Evolutionary conservation across 2,113 vertebrate genomes (phyloP), one percentile per base, ranked within the genome.

Genomic region (Pyxicephalus adspersus): DNA sequence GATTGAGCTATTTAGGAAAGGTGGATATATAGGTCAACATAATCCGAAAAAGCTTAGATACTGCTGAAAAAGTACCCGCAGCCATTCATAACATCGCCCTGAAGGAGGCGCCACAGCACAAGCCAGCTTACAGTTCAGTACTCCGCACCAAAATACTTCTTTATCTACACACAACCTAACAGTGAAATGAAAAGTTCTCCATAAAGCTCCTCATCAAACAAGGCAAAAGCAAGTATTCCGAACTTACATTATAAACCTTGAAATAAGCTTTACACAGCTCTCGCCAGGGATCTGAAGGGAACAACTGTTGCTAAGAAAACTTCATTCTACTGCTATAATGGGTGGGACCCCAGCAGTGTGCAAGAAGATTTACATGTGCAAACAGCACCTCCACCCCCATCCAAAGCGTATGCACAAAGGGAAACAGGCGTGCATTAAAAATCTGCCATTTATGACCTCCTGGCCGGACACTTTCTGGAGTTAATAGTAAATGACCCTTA

Each of bases 331-430:
- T 13, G 64, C 50, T 34, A 57, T n/a, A n/a, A n/a, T 51, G 20
- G 25, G 71, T 19, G 67, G 67, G 67, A 52, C 67, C 67, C 67
- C 51, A 86, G 86, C 87, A 86, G 86, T 11, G 84, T 85, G 83
- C 80, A 85, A 45, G 84, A 85, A 31, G 83, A 89, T 88, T 89
- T 90, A 89, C 89, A 91, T 88, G 88, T 67, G 65, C 65, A 38
- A 50, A 73, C 87, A 85, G 87, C 88, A 88, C 88, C 89, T 87
- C 89, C 90, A 88, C 84, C 93, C 93, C 93, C 91, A 91, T 11
- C 88, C 89, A 83, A 86, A 86, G 89, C 89, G 90, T 88, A 94
- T 89, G 95, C 95, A 97, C 94, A 92, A 96, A 96, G 95, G 92
- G 89, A 95, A 94, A 95, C 94, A 96, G 94, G 93, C 94, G 94